Evolutionary conservation across 2,113 vertebrate species (phyloP), one percentile per base, ranked within the genome.

Genomic region (Zeus faber): DNA sequence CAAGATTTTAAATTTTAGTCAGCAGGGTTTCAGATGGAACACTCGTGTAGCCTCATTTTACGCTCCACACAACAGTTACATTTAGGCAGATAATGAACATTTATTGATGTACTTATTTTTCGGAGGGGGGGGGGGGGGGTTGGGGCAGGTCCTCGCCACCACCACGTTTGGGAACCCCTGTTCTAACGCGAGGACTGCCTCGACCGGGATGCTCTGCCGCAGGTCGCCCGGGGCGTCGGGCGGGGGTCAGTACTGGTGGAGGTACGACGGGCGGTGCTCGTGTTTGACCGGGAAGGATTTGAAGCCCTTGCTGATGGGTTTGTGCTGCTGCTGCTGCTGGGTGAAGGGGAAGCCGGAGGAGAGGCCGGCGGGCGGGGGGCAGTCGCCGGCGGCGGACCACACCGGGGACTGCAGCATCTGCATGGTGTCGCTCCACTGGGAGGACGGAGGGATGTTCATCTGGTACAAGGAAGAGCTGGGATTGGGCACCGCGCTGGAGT

Each of bases 281-380:
- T 93, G 95, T 90, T 99, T 98, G 31, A 95, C 87, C 0, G 93
- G 94, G 75, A 98, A 99, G 44, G 93, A 91, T 89, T 98, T 98
- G 62, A 97, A 99, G 92, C 93, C 94, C 94, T 99, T 98, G 71
- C 87, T 93, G 18, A 93, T 90, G 40, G 86, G 88, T 89, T 97
- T 98, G 82, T 94, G 93, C 86, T 91, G 90, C 70, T 86, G 85
- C 0, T 90, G 91, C 5, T 91, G 94, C 60, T 89, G 88, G 74
- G 85, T 68, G 2, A 92, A 98, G 67, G 92, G 81, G 39, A 95
- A 97, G 67, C 87, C 87, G 21, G 95, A 77, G 50, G 94, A 67
- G 29, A 95, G 84, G 20, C 82, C 87, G 0, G 89, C 58, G 1
- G 92, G 81, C 1, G 93, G 82, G 17, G 89, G 69, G 59, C 95